Conservation (phyloP, 2,888 invertebrate genomes). For the Caenorhabditis wallacei region DNA sequence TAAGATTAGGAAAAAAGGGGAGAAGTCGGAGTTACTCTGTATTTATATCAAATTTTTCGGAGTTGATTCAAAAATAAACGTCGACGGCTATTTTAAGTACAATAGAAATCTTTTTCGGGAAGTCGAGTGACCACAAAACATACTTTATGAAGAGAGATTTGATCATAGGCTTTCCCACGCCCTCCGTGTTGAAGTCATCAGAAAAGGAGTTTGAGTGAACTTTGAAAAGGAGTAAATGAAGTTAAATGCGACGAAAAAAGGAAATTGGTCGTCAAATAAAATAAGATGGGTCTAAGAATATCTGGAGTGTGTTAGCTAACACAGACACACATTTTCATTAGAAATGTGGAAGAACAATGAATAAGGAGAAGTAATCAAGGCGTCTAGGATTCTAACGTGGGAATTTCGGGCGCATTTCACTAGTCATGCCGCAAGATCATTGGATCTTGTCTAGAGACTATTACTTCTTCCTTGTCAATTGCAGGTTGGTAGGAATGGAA, state of each 20-base stretch:
- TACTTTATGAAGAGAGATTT: slow-evolving; percentile 31
- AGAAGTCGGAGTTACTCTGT: slow-evolving; percentile 6
- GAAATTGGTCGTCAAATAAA: slow-evolving; percentile 3
- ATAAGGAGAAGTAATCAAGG: slow-evolving; percentile 35
- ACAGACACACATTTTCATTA: slow-evolving; percentile 27
- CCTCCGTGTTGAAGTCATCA: slow-evolving; percentile 45
- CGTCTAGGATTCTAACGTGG: slow-evolving; percentile 37
- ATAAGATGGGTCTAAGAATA: neutral
- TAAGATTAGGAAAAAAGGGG: neutral
- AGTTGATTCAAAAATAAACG: slow-evolving; percentile 10
- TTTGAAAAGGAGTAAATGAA: slow-evolving; percentile 30
- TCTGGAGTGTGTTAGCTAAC: neutral
- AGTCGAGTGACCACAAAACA: slow-evolving; percentile 48
- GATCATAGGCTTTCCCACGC: slow-evolving; percentile 39
- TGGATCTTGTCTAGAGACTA: slow-evolving; percentile 5
- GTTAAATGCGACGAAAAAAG: neutral
- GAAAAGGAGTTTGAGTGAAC: slow-evolving; percentile 19
- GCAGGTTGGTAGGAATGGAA: neutral
- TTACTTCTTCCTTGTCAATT: neutral
- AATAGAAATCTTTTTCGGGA: slow-evolving; percentile 26
- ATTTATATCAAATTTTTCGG: slow-evolving; percentile 10
- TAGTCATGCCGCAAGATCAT: neutral
- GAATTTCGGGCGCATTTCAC: neutral
- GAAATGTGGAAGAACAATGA: slow-evolving; percentile 7
- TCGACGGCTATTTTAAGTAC: slow-evolving; percentile 34